Percentiles rank a stretch among this genome's conserved stretches.
Conservation (phyloP, 30 jellyfish, hydroid and myxozoan genomes). For the Aurelia sp. region DNA sequence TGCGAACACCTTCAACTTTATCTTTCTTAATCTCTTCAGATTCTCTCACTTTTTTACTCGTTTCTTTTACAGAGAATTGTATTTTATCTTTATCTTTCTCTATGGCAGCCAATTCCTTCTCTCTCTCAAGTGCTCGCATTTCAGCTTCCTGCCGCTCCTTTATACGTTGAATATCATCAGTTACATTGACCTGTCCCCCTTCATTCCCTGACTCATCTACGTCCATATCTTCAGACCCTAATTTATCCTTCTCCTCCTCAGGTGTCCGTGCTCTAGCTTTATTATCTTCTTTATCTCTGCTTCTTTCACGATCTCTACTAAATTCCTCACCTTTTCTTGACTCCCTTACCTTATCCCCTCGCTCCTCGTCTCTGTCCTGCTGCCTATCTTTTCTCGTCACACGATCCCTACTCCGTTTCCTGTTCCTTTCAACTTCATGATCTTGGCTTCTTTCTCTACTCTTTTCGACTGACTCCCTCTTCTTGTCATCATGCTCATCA, state of each 20-base stretch:
- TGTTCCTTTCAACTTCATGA: neutral
- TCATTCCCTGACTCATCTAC: slow-evolving; percentile 21
- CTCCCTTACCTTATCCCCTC: too few species aligned
- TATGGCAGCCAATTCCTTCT: too few species aligned
- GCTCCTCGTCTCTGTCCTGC: neutral
- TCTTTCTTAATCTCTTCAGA: too few species aligned
- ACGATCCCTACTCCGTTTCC: neutral
- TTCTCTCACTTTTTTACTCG: neutral
- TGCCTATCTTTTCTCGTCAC: neutral
- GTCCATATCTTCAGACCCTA: slow-evolving; percentile 49
- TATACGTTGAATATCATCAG: neutral
- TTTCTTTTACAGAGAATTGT: neutral
- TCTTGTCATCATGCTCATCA: neutral
- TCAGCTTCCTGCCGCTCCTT: too few species aligned
- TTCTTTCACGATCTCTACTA: neutral
- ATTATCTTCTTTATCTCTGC: neutral
- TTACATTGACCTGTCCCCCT: neutral
- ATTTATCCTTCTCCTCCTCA: slow-evolving; percentile 11
- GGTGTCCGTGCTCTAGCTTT: neutral
- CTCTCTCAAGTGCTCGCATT: too few species aligned
- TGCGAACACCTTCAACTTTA: too few species aligned
- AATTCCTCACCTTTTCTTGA: neutral
- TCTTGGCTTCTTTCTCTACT: slow-evolving; percentile 1
- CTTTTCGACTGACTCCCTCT: neutral
- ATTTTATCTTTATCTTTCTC: neutral